Conservation (phyloP, 2,888 invertebrate genomes). For the Epistrophella euchroma region DNA sequence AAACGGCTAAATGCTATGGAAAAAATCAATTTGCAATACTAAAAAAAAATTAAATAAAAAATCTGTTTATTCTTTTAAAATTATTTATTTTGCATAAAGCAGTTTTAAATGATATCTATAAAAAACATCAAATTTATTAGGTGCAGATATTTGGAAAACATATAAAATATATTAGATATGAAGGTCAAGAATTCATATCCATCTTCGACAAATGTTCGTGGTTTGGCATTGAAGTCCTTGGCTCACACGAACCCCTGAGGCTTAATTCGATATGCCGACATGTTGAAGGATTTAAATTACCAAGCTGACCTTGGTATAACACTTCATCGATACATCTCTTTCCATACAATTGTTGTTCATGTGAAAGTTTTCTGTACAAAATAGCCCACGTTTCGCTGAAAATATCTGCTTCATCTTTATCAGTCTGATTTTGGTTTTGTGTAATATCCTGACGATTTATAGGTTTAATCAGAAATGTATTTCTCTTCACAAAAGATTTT, state of each 20-base stretch:
- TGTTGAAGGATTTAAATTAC: neutral
- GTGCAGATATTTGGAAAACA: too few species aligned
- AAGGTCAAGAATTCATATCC: too few species aligned
- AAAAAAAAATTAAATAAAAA: too few species aligned
- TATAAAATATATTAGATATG: too few species aligned
- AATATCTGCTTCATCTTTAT: neutral
- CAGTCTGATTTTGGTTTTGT: neutral
- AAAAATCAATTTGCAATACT: neutral
- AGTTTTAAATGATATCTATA: too few species aligned
- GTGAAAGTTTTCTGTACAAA: slow-evolving; percentile 10
- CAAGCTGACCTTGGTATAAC: slow-evolving; percentile 1
- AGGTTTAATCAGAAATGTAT: neutral
- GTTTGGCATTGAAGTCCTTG: neutral
- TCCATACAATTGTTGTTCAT: slow-evolving; percentile 3
- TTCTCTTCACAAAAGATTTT: neutral
- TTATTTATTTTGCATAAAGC: too few species aligned
- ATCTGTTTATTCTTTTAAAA: too few species aligned
- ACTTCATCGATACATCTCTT: slow-evolving; percentile 12
- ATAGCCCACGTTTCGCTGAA: slow-evolving; percentile 1
- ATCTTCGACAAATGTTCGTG: too few species aligned
- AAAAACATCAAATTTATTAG: too few species aligned
- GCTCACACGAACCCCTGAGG: neutral
- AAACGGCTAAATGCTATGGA: neutral
- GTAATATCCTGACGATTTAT: neutral
- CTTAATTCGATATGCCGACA: neutral